Evolutionary conservation across 2,797 vertebrate genomes (phyloP).

Genomic region (Myotis daubentonii): DNA sequence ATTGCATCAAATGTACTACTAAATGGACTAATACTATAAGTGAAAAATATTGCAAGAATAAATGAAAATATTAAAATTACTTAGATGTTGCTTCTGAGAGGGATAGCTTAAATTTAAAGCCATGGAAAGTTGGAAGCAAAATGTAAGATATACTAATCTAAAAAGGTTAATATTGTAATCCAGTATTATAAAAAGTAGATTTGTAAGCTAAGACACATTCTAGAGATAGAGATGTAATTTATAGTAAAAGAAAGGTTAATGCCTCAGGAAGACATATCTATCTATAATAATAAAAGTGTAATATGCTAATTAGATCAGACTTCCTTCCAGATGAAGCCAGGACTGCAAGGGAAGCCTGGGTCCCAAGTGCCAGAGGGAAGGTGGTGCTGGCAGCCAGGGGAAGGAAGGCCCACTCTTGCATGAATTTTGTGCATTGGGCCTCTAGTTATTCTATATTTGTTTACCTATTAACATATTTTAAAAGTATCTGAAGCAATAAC

Average conservation of each 20-base stretch:
- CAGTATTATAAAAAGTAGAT: background rate
- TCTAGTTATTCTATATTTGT: background rate
- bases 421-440: no score
- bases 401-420: no score
- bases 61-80: background rate
- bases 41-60: background rate
- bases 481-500: background rate
- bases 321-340: no score
- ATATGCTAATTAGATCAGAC: no score
- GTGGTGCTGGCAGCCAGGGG: fast-evolving
- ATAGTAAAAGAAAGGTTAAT: background rate
- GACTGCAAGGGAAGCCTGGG: no score
- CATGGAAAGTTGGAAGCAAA: background rate
- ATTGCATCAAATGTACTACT: background rate
- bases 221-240: background rate
- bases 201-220: background rate
- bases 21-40: background rate
- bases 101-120: background rate
- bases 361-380: no score
- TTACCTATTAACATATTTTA: background rate
- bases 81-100: background rate
- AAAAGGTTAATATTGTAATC: background rate
- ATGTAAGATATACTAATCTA: background rate
- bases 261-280: background rate
- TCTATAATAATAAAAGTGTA: no score